Evolutionary conservation across 2,113 vertebrate genomes (phyloP), one percentile per base, ranked within the genome.

Genomic region (Elephas maximus): DNA sequence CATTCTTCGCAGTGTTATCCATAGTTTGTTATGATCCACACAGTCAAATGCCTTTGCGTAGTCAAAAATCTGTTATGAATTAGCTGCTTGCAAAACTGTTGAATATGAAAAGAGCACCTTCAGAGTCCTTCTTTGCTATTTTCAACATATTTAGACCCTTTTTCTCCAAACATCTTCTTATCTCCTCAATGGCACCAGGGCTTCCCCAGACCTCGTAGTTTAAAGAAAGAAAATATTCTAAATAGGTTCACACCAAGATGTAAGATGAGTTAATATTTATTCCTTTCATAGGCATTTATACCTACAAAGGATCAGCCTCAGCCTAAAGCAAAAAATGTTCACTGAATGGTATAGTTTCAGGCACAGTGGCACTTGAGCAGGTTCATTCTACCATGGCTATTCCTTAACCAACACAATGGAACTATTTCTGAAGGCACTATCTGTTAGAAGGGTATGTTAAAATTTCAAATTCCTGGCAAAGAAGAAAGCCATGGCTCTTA

Each of bases 391-490:
- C 4, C 14, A 18, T 8, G 45, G 26, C 21, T 74, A 41, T 41
- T 41, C 17, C 37, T 74, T 74, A 41, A 37, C 21, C 37, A 41
- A 18, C 20, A 74, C 21, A 23, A 21, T 62, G 21, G 7, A 23
- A 62, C 8, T 45, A 37, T 76, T 96, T 97, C 11, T 63, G 28
- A 90, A 90, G 63, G 21, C 21, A 77, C 37, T 53, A 41, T 90
- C 62, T 57, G 9, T 79, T 94, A 81, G 69, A 91, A 76, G 80
- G 71, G 71, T 74, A 53, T 92, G 37, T 84, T 95, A 74, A 93
- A 95, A 95, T 95, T 57, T 95, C 60, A 79, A 96, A 48, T 92
- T 94, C 73, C 78, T 86, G 86, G 84, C 60, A 95, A 81, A 88
- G 90, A 44, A 83, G 26, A 96, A 93, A 96, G 62, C 60, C 65